Evolutionary conservation across 2,113 vertebrate genomes (phyloP).

Genomic region (Chaetops frenatus): DNA sequence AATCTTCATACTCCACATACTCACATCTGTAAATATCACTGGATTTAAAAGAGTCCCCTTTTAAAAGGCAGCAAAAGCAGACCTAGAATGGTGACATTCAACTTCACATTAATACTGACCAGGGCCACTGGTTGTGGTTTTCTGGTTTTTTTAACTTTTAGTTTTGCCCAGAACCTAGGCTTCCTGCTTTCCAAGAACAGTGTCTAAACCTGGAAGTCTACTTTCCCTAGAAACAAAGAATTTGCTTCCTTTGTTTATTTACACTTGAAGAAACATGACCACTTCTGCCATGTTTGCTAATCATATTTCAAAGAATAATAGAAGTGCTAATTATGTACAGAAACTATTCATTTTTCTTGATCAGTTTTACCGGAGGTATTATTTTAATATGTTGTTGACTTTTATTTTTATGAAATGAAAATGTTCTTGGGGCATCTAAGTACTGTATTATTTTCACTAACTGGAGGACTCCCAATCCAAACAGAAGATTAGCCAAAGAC

Average conservation of each 20-base stretch:
- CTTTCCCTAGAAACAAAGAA: background rate
- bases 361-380: background rate
- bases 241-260: background rate
- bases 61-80: background rate
- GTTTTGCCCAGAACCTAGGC: background rate
- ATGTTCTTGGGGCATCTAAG: background rate
- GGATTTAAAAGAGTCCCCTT: background rate
- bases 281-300: background rate
- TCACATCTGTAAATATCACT: background rate
- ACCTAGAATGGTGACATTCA: background rate
- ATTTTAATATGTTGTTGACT: background rate
- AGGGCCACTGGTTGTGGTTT: background rate
- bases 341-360: background rate
- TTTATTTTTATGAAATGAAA: background rate
- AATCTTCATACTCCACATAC: background rate
- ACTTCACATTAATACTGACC: background rate
- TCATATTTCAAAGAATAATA: background rate
- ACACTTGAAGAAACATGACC: background rate
- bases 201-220: background rate
- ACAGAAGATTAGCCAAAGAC: background rate
- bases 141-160: background rate
- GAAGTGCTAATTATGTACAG: background rate
- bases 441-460: background rate
- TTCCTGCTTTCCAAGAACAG: conserved; percentile 6
- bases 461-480: background rate